Percentiles rank a stretch among this genome's conserved stretches.
These are phyloP conservation scores for Myripristis jacobus DNA, from an alignment of 2,797 vertebrate genomes.

Conservation along the genomic window DNA sequence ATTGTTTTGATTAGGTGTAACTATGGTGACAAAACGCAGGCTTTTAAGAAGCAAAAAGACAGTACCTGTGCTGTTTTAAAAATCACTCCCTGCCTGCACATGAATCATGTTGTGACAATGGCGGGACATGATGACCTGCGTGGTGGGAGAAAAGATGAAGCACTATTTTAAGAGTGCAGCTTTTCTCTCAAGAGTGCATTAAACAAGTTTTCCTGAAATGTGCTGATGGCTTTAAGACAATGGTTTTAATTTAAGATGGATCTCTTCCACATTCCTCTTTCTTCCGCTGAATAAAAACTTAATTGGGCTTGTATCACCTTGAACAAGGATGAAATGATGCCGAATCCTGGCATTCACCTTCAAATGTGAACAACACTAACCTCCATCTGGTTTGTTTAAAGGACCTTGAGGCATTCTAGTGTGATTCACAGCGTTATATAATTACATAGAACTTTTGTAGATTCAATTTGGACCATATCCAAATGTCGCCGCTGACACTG, in stretches of 20 bases:
- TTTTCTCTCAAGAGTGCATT: conserved; percentile 13
- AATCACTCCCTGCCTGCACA: conserved; percentile 36
- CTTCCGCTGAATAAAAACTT: conserved; percentile 22
- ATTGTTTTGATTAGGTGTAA: conserved; percentile 50
- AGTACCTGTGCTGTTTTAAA: conserved; percentile 51
- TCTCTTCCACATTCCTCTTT: conserved; percentile 25
- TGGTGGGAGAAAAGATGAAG: conserved; percentile 28
- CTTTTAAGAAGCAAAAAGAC: conserved; percentile 45
- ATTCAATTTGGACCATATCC: not conserved
- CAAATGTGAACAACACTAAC: conserved; percentile 46
- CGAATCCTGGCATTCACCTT: conserved; percentile 53
- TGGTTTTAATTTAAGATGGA: conserved; percentile 48
- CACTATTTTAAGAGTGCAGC: conserved; percentile 33
- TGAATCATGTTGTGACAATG: conserved; percentile 46
- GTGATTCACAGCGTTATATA: conserved; percentile 2
- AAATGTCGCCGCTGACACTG: not conserved
- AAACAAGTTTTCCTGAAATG: conserved; percentile 11
- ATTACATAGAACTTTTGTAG: not conserved
- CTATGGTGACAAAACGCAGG: conserved; percentile 62
- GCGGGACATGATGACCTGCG: conserved; percentile 45
- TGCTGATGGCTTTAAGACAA: conserved; percentile 27
- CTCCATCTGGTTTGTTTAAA: conserved; percentile 46
- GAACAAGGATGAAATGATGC: conserved; percentile 67
- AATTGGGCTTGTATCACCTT: conserved; percentile 54
- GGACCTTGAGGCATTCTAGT: conserved; percentile 36